phyloP scores from a whole-genome alignment of 2,888 invertebrate genomes.

The Mythimna lalbum region DNA sequence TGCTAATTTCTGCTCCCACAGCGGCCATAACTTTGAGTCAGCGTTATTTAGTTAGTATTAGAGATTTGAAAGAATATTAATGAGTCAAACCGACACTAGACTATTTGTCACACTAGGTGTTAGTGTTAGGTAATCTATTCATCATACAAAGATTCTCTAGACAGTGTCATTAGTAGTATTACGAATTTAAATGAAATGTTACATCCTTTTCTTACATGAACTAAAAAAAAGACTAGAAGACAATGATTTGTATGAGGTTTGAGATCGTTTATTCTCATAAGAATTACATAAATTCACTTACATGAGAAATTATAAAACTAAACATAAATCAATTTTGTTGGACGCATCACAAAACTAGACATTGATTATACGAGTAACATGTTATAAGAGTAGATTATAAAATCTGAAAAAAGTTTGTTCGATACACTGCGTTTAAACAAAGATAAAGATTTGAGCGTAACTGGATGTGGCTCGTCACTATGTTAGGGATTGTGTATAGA shows the following conservation, averaged over 20 bases:
- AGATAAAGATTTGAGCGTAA: too few relatives aligned
- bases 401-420: too few relatives aligned
- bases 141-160: constrained; percentile 20
- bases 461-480: too few relatives aligned
- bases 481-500: too few relatives aligned
- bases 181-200: constrained; percentile 8
- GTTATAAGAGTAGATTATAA: too few relatives aligned
- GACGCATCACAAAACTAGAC: too few relatives aligned
- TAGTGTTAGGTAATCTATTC: constrained; percentile 47
- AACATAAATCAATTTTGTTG: too few relatives aligned
- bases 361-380: too few relatives aligned
- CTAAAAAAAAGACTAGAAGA: background rate
- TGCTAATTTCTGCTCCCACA: constrained; percentile 39
- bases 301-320: too few relatives aligned
- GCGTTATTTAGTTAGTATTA: constrained; percentile 35
- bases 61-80: constrained; percentile 50
- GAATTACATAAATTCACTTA: too few relatives aligned
- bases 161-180: constrained; percentile 21
- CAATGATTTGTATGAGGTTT: background rate
- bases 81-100: constrained; percentile 22
- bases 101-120: constrained; percentile 34
- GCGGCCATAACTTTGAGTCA: constrained; percentile 13
- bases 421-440: too few relatives aligned
- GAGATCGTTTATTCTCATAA: too few relatives aligned
- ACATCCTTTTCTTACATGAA: background rate